A percentile compares a stretch with the other conserved stretches of the same genome.
phyloP scores from a whole-genome alignment of 2,888 invertebrate genomes.

The Nephrotoma appendiculata region DNA sequence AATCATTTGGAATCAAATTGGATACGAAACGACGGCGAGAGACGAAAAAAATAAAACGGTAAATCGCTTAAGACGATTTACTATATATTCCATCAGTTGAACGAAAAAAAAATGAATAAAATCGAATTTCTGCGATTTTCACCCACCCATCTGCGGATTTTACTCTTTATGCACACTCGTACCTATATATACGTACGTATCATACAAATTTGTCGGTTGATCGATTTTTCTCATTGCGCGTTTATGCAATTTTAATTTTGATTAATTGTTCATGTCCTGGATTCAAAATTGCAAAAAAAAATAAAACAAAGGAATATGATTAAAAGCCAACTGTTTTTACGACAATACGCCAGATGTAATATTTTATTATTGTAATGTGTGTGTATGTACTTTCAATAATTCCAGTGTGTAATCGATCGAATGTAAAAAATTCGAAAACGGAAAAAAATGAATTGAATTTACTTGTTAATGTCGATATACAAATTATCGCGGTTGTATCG shows the following conservation, averaged over 20 bases:
- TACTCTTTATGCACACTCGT: not conserved
- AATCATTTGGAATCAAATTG: not conserved
- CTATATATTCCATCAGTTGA: not conserved
- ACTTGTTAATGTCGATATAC: no score
- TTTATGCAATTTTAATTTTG: not conserved
- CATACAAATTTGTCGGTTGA: not conserved
- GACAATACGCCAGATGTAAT: not conserved
- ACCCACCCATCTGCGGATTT: not conserved
- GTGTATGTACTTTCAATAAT: not conserved
- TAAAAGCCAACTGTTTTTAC: not conserved
- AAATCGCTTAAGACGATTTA: not conserved
- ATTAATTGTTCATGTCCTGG: not conserved
- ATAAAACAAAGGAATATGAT: not conserved
- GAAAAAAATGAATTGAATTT: not conserved
- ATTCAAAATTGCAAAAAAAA: not conserved
- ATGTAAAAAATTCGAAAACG: not conserved
- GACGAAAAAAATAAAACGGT: not conserved
- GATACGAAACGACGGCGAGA: not conserved
- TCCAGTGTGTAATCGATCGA: not conserved
- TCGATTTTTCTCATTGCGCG: not conserved
- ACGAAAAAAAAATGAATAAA: not conserved
- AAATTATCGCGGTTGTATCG: not conserved
- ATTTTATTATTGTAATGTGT: not conserved
- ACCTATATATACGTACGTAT: not conserved
- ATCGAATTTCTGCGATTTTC: not conserved